A percentile compares a stretch with the other conserved stretches of the same genome.
Conservation (phyloP, 2,113 vertebrate species). For the Lepus europaeus region DNA sequence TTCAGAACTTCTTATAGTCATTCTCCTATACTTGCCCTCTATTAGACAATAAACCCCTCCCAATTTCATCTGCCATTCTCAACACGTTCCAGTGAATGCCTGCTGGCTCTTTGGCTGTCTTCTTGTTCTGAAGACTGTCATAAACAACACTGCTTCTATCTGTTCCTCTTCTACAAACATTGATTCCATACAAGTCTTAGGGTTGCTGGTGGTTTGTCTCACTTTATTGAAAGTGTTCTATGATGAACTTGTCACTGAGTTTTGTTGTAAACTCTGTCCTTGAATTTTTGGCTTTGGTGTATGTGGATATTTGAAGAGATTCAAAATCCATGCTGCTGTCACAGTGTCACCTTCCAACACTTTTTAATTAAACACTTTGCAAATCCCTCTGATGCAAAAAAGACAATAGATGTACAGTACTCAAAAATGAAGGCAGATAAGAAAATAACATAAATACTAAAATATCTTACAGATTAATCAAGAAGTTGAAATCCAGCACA, state of each 20-base stretch:
- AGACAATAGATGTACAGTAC: not conserved
- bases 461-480: not conserved
- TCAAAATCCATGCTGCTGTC: not conserved
- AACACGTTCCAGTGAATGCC: not conserved
- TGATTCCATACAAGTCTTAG: not conserved
- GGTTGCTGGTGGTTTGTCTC: not conserved
- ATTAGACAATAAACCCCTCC: not conserved
- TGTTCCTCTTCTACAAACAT: not conserved
- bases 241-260: not conserved
- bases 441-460: not conserved
- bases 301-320: not conserved
- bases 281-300: not conserved
- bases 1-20: not conserved
- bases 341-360: not conserved
- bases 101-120: not conserved
- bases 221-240: not conserved
- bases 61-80: not conserved
- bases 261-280: not conserved
- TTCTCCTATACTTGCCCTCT: not conserved
- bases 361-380: conserved; percentile 47
- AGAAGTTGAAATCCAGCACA: not conserved
- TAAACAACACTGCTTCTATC: not conserved
- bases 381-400: not conserved
- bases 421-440: not conserved
- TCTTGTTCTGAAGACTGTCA: not conserved